Base-by-base conservation (phyloP, 2,797 vertebrate species). In the Amphiprion clarkii region DNA sequence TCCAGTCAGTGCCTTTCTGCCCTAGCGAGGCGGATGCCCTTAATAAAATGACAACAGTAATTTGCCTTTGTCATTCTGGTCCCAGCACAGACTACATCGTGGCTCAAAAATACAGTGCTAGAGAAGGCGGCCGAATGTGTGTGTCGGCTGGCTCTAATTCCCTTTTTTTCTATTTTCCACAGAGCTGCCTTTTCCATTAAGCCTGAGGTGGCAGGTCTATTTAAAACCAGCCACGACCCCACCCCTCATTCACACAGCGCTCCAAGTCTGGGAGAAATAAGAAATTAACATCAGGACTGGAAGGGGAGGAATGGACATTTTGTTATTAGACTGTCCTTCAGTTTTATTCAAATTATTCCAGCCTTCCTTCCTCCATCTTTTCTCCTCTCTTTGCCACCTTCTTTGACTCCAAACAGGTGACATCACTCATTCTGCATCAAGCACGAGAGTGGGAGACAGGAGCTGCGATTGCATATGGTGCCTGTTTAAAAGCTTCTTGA, bases 31-130 rank as follows among this genome's bases (percentile, higher is more conserved):
- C 94, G 95, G 96, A 98, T 97, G 95, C 95, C 96, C 97, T 98
- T 99, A 99, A 99, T 99, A 98, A 98, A 98, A 97, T 98, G 97
- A 98, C 98, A 99, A 98, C 95, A 97, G 96, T 97, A 97, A 99
- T 99, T 99, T 98, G 96, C 96, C 95, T 99, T 98, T 98, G 97
- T 98, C 97, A 97, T 97, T 96, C 96, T 93, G 96, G 96, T 90
- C 90, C 96, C 94, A 94, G 96, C 95, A 93, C 94, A 91, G 93
- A 95, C 95, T 96, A 96, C 97, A 71, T 4, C 70, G 95, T 89
- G 93, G 95, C 97, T 99, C 97, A 98, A 98, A 99, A 98, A 97
- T 99, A 98, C 97, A 98, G 97, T 98, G 97, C 96, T 96, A 94
- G 89, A 85, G 85, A 95, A 96, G 96, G 95, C 94, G 94, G 94